Evolutionary conservation across 2,888 invertebrate genomes (phyloP), one percentile per base, ranked within the genome.

Genomic region (Campoletis raptor): DNA sequence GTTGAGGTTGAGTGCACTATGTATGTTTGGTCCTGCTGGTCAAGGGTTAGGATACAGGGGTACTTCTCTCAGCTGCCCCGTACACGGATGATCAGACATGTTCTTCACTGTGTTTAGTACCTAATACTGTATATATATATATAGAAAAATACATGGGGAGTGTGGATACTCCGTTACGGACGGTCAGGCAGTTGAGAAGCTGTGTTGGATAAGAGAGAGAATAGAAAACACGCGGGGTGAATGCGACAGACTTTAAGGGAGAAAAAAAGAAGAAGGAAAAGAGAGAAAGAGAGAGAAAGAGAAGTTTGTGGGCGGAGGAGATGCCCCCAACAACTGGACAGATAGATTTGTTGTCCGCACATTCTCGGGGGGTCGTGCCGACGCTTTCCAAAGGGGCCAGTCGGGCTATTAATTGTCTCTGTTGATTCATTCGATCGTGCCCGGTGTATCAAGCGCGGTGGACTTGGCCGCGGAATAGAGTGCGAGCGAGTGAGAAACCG

Each of bases 351-450:
- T 92, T 92, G 92, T 90, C 88, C 89, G 88, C 90, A 90, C 89
- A 90, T 90, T 90, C 89, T 88, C 90, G 88, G 88, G 88, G 89
- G 89, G 82, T 91, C 89, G 92, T 88, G 77, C 87, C 88, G 90
- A 91, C 89, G 90, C 89, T 92, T 91, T 91, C 90, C 92, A 92
- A 91, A 91, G 90, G 91, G 91, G 89, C 91, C 91, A 90, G 92
- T 89, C 83, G 79, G 91, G 91, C 93, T 93, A 94, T 93, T 94
- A 94, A 94, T 93, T 94, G 94, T 94, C 92, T 93, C 93, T 94
- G 93, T 94, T 93, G 94, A 93, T 94, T 93, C 94, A 93, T 92
- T 92, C 92, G 94, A 92, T 94, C 94, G 94, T 94, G 94, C 92
- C 89, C 86, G 90, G 93, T 88, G 91, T 94, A 89, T 88, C 84